Evolutionary conservation across 2,888 invertebrate species (phyloP).

Genomic region (Lepas anatifera): DNA sequence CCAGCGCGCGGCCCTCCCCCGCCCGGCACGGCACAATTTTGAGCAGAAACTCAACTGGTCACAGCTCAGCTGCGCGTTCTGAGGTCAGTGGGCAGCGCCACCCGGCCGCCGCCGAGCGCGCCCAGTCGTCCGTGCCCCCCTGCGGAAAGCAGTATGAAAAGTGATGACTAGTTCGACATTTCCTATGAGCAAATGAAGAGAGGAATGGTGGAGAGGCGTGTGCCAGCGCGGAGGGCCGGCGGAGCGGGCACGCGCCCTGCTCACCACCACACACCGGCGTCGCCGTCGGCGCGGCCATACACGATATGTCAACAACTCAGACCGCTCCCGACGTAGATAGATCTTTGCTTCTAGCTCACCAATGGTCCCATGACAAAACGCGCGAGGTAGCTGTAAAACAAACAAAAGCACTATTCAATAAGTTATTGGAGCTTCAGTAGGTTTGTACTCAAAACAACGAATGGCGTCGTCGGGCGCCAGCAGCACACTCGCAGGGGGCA

Average conservation of each 20-base stretch:
- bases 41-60: background rate
- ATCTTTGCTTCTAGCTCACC: background rate
- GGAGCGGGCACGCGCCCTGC: background rate
- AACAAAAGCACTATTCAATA: conserved; percentile 7
- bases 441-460: conserved; percentile 10
- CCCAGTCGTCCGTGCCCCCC: background rate
- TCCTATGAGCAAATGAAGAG: background rate
- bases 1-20: background rate
- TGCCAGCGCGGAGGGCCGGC: background rate
- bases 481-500: too few species aligned
- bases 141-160: background rate
- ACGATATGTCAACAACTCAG: conserved; percentile 2
- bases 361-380: conserved; percentile 7
- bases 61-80: background rate
- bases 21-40: background rate
- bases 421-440: conserved; percentile 11
- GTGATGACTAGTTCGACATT: conserved; percentile 4
- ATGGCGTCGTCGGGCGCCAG: too few species aligned
- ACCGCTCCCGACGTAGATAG: background rate
- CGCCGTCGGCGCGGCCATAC: background rate
- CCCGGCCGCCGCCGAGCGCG: background rate
- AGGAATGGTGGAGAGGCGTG: background rate
- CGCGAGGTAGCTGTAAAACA: background rate
- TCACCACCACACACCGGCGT: background rate
- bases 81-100: background rate